phyloP scores from a whole-genome alignment of 2,888 invertebrate species.

The Emmelina monodactyla region DNA sequence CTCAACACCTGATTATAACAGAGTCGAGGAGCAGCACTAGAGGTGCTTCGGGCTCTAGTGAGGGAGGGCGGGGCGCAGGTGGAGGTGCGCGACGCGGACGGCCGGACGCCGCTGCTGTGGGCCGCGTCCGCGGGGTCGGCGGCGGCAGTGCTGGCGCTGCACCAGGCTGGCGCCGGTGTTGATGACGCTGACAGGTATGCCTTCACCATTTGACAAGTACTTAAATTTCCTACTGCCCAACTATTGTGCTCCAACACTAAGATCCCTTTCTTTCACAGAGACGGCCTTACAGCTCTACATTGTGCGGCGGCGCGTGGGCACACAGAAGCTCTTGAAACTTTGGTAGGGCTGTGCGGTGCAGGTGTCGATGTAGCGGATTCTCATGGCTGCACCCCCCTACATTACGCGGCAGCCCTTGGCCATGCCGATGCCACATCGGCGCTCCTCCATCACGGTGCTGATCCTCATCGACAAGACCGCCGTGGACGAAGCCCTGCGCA shows the following conservation, averaged over 20 bases:
- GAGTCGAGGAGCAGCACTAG: slow-evolving; percentile 72
- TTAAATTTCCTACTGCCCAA: background rate
- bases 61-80: slow-evolving; percentile 80
- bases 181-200: slow-evolving; percentile 79
- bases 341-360: slow-evolving; percentile 88
- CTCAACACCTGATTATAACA: no score
- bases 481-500: slow-evolving; percentile 93
- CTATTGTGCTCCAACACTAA: background rate
- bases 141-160: slow-evolving; percentile 87
- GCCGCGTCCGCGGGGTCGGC: slow-evolving; percentile 96
- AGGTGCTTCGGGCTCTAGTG: slow-evolving; percentile 81
- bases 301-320: slow-evolving; percentile 98
- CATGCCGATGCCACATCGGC: slow-evolving; percentile 93
- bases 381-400: slow-evolving; percentile 95
- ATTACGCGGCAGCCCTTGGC: slow-evolving; percentile 95
- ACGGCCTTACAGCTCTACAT: slow-evolving; percentile 94
- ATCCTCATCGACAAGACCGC: slow-evolving; percentile 91
- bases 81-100: slow-evolving; percentile 89
- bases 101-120: slow-evolving; percentile 94
- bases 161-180: slow-evolving; percentile 85
- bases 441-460: slow-evolving; percentile 87
- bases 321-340: slow-evolving; percentile 86
- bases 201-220: background rate
- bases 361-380: slow-evolving; percentile 89
- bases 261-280: no score